These are phyloP conservation scores for Propithecus coquereli DNA, from an alignment of 2,113 vertebrate species.

Conservation along the genomic window DNA sequence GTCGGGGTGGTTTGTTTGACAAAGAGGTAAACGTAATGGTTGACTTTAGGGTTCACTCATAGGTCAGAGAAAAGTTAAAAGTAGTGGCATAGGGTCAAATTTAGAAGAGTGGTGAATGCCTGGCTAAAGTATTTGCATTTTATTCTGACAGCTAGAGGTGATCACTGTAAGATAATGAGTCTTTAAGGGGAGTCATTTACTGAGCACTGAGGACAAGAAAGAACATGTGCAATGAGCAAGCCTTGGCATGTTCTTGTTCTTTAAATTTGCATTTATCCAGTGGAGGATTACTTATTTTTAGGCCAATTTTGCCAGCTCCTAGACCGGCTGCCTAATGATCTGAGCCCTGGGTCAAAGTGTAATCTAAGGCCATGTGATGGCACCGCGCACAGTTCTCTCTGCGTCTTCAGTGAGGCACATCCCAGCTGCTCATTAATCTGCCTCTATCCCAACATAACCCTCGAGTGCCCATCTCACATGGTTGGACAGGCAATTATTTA, in stretches of 20 bases:
- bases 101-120: neutral
- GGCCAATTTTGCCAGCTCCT: neutral
- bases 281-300: neutral
- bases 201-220: neutral
- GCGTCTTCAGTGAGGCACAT: neutral
- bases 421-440: neutral
- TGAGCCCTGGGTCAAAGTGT: neutral
- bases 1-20: neutral
- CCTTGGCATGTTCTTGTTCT: neutral
- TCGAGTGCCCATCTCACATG: neutral
- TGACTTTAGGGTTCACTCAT: neutral
- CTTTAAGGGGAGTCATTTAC: neutral
- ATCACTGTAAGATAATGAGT: neutral
- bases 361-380: neutral
- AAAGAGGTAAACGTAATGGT: neutral
- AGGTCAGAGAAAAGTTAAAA: neutral
- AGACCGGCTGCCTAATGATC: neutral
- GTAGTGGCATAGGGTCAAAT: too few species aligned
- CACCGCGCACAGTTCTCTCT: neutral
- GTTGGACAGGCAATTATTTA: constrained; percentile 34
- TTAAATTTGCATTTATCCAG: neutral
- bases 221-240: neutral
- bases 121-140: neutral
- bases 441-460: neutral
- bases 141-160: neutral